phyloP scores from a whole-genome alignment of 2,113 vertebrate genomes.

The Crotophaga sulcirostris region DNA sequence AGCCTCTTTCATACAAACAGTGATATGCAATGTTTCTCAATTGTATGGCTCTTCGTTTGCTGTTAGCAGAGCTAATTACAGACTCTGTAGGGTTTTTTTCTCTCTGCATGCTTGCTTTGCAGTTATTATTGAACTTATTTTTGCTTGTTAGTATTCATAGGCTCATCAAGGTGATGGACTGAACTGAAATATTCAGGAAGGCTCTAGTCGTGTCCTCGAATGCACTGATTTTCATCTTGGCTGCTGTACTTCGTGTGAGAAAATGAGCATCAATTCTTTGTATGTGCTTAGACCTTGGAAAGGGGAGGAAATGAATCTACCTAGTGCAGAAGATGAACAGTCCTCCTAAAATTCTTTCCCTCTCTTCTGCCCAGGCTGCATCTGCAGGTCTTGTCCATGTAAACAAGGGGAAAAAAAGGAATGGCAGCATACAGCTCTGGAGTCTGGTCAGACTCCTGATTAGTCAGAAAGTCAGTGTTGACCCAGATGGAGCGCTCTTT shows the following conservation, averaged over 20 bases:
- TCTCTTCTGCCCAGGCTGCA: conserved; percentile 57
- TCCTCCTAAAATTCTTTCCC: conserved; percentile 40
- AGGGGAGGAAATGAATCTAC: neutral
- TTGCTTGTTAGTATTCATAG: neutral
- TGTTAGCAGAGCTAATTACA: conserved; percentile 4
- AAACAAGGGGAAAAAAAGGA: conserved; percentile 23
- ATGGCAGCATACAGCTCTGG: conserved; percentile 35
- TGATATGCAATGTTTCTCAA: neutral
- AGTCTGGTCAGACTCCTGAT: conserved; percentile 56
- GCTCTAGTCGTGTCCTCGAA: neutral
- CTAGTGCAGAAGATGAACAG: neutral
- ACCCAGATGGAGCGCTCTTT: neutral
- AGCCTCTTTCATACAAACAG: neutral
- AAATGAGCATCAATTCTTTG: neutral
- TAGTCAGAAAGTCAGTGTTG: conserved; percentile 44
- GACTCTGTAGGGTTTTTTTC: neutral
- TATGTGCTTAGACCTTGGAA: neutral
- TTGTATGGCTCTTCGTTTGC: neutral
- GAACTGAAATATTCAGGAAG: neutral
- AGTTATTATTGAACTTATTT: conserved; percentile 15
- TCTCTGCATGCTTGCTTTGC: conserved; percentile 2
- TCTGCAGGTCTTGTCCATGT: conserved; percentile 31
- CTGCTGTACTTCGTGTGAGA: neutral
- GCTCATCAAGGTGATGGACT: neutral
- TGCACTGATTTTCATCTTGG: conserved; percentile 12